phyloP scores from a whole-genome alignment of 2,113 vertebrate genomes.

The Neomonachus schauinslandi region DNA sequence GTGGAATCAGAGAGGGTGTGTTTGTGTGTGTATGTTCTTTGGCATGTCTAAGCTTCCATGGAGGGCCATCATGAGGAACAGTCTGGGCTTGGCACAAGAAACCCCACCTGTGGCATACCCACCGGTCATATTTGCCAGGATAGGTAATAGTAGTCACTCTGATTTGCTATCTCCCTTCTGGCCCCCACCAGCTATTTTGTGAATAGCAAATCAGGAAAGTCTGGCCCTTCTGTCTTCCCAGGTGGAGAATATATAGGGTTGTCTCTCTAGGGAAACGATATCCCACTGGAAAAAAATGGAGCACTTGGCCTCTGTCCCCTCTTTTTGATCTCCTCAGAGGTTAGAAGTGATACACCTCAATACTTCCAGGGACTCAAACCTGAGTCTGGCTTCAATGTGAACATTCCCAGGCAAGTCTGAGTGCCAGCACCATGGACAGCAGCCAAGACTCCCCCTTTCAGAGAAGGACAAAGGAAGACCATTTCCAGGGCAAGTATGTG shows the following conservation, averaged over 20 bases:
- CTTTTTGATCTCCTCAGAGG: background rate
- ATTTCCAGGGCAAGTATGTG: background rate
- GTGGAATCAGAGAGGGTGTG: background rate
- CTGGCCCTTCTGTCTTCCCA: background rate
- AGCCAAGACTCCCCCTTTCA: background rate
- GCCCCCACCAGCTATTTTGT: constrained; percentile 9
- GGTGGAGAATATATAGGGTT: background rate
- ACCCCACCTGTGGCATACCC: background rate
- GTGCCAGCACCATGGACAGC: constrained; percentile 76
- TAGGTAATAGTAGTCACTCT: constrained; percentile 7
- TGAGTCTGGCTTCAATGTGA: background rate
- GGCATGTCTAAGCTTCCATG: background rate
- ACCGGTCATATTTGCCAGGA: background rate
- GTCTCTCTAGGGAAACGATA: constrained; percentile 8
- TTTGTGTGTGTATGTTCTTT: background rate
- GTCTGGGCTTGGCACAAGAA: background rate
- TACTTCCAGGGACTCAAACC: constrained; percentile 21
- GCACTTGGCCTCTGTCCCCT: background rate
- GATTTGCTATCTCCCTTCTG: constrained; percentile 13
- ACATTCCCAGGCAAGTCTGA: background rate
- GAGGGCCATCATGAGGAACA: background rate
- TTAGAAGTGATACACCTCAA: background rate
- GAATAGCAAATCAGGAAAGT: constrained; percentile 10
- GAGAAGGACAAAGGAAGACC: background rate
- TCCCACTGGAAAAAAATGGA: background rate